Conservation (phyloP, 2,113 vertebrate genomes). For the Phoenicopterus ruber region DNA sequence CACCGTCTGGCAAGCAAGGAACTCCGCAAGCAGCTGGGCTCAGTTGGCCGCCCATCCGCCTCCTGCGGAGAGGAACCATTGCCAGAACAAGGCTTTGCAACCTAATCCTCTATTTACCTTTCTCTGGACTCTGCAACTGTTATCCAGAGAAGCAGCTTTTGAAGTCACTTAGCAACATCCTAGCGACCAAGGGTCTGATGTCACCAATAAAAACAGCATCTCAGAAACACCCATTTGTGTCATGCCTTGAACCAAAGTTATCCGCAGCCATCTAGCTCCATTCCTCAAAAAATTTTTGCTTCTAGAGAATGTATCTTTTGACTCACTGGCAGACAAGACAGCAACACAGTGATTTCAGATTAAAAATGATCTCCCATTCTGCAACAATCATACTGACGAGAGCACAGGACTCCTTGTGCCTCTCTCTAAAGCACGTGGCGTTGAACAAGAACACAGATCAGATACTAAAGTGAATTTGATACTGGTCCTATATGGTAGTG, state of each 20-base stretch:
- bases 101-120: neutral
- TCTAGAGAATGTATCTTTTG: neutral
- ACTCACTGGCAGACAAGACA: neutral
- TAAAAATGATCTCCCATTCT: neutral
- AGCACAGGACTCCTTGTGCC: neutral
- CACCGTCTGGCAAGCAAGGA: neutral
- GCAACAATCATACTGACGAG: neutral
- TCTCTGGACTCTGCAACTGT: neutral
- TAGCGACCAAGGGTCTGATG: neutral
- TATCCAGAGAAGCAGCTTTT: neutral
- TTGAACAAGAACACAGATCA: neutral
- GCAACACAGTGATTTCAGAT: neutral
- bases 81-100: neutral
- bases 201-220: neutral
- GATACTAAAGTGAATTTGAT: fast-evolving
- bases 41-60: neutral
- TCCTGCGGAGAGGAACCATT: neutral
- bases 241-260: neutral
- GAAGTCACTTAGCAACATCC: neutral
- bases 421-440: fast-evolving
- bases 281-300: neutral
- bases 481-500: fast-evolving
- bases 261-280: neutral
- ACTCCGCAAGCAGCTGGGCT: constrained; percentile 21
- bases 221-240: neutral